Base-by-base conservation (phyloP, 1,140 invertebrate species). In the Drosophila nasuta region DNA sequence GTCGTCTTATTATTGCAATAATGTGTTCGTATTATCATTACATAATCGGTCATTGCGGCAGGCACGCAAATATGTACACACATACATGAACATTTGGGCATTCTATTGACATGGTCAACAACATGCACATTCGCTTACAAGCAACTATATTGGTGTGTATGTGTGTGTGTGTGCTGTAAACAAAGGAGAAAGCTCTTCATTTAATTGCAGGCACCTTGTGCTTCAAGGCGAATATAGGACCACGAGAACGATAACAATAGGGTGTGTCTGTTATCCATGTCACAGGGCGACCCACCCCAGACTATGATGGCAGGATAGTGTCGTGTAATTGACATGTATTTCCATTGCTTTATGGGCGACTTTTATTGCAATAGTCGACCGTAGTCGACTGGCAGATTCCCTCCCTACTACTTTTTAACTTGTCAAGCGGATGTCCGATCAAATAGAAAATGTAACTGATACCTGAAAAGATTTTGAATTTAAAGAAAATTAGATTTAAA, bases 11-110 rank as follows among this genome's bases (percentile, higher is more conserved):
- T 81, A 65, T 68, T 80, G 58, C 67, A 70, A 70, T 70, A 70
- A 70, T 75, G 57, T 72, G 56, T 49, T 77, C 79, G 71, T 68
- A 58, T 77, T 81, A 82, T 78, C 73, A 82, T 82, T 82, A 78
- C 79, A 82, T 81, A 82, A 82, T 82, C 79, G 79, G 62, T 81
- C 73, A 72, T 64, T 82, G 51, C 62, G 75, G 38, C 74, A 60
- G 13, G 10, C 59, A 38, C 30, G 15, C 35, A 59, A n/a, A 20
- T 35, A 15, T 48, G 28, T 7, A 41, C 17, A 58, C 25, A 60
- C 48, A 41, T 11, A 28, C 7, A 43, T n/a, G 8, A 4, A n/a
- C 15, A 54, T 25, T 48, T 64, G 33, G 20, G n/a, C 48, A 52
- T n/a, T 35, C 54, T 20, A 41, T 57, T 57, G 54, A 57, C 54